A percentile compares a stretch with the other conserved stretches of the same genome.
These are phyloP conservation scores for Laticauda laticaudata DNA, from an alignment of 2,113 vertebrate species.

Conservation along the genomic window DNA sequence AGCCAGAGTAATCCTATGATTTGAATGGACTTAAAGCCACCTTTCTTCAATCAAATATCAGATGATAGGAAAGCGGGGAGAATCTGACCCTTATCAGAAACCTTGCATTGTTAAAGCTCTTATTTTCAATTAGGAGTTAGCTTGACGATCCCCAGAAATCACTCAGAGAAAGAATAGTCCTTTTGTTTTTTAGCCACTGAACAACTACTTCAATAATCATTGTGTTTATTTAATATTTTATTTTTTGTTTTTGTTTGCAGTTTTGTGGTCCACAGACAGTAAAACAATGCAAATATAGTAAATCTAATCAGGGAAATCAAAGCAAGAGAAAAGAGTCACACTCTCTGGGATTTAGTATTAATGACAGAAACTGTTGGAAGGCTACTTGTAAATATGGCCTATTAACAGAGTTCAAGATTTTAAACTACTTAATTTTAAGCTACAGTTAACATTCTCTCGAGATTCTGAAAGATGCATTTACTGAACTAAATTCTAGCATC, in stretches of 20 bases:
- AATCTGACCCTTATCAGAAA: background rate
- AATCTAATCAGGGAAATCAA: background rate
- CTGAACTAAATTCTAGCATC: background rate
- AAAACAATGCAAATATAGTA: background rate
- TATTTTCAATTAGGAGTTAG: background rate
- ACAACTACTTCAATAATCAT: background rate
- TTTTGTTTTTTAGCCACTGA: background rate
- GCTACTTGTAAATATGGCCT: background rate
- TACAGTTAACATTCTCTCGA: background rate
- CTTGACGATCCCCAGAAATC: background rate
- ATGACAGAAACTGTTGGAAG: background rate
- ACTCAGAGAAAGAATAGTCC: background rate
- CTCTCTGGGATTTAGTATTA: background rate
- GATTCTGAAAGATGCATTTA: background rate
- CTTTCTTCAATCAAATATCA: background rate
- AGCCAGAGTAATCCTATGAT: background rate
- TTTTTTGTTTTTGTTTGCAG: background rate
- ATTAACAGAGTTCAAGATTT: background rate
- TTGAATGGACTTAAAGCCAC: background rate
- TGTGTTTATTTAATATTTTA: background rate
- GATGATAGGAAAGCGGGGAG: background rate
- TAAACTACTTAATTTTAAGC: background rate
- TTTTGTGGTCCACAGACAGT: background rate
- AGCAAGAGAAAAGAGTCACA: background rate
- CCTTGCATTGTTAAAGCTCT: background rate